phyloP scores from a whole-genome alignment of 2,888 invertebrate genomes.

The Petrolisthes cinctipes region DNA sequence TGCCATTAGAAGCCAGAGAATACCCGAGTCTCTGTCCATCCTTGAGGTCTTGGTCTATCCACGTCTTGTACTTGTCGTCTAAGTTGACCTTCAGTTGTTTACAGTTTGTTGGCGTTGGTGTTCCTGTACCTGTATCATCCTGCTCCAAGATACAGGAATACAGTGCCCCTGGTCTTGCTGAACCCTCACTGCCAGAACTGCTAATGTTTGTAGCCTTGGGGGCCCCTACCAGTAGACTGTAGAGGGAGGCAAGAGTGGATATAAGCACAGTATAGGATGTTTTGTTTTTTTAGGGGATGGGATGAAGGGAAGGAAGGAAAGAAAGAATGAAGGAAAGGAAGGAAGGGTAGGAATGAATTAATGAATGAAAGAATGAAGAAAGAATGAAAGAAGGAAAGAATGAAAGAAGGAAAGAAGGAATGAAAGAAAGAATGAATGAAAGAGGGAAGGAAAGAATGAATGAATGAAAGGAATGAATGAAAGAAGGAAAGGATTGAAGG shows the following conservation, averaged over 20 bases:
- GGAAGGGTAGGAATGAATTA: too few species aligned
- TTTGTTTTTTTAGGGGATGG: too few species aligned
- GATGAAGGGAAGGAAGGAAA: not conserved
- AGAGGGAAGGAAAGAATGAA: slow-evolving; percentile 31
- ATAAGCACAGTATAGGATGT: not conserved
- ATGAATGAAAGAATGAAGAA: not conserved
- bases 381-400: not conserved
- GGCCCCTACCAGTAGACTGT: slow-evolving; percentile 28
- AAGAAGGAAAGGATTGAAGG: not conserved
- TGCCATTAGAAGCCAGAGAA: slow-evolving; percentile 20
- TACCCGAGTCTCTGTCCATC: slow-evolving; percentile 33
- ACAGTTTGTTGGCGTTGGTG: not conserved
- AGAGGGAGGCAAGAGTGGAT: not conserved
- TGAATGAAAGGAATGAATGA: not conserved
- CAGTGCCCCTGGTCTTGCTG: slow-evolving; percentile 26
- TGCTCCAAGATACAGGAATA: slow-evolving; percentile 35
- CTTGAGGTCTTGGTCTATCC: slow-evolving; percentile 26
- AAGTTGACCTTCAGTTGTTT: slow-evolving; percentile 18
- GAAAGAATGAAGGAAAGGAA: not conserved
- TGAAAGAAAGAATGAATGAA: slow-evolving; percentile 22
- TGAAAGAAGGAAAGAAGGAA: not conserved
- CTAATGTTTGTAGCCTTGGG: not conserved
- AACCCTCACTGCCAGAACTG: not conserved
- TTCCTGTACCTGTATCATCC: not conserved
- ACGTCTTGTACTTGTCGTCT: slow-evolving; percentile 21